Evolutionary conservation across 2,888 invertebrate species (phyloP).

Genomic region (Apantesis nais): DNA sequence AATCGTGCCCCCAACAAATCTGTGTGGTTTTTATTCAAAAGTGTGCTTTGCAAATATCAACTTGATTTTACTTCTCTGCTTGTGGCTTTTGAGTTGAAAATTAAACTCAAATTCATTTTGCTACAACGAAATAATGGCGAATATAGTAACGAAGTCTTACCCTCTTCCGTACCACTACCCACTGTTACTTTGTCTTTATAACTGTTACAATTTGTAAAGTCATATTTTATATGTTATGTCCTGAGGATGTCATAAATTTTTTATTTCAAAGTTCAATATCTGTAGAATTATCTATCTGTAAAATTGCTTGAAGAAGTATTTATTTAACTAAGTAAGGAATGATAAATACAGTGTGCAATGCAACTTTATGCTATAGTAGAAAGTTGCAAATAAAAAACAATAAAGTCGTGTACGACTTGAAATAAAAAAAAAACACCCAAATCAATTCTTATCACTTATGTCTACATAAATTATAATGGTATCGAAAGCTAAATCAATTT

Average conservation of each 20-base stretch:
- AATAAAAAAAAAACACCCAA: slow-evolving; percentile 9
- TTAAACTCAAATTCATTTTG: slow-evolving; percentile 34
- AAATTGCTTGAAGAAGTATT: no score
- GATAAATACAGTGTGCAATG: no score
- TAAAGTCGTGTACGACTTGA: neutral
- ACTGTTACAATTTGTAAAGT: slow-evolving; percentile 49
- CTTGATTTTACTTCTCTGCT: slow-evolving; percentile 24
- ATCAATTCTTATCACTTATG: slow-evolving; percentile 26
- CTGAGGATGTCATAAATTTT: neutral
- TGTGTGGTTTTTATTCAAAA: slow-evolving; percentile 49
- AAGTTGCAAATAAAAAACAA: neutral
- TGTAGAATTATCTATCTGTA: no score
- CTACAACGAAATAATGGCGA: neutral
- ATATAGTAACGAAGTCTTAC: slow-evolving; percentile 24
- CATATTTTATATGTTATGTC: neutral
- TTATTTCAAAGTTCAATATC: no score
- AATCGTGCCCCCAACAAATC: slow-evolving; percentile 59
- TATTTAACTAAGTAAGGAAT: neutral
- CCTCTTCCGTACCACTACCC: slow-evolving; percentile 34
- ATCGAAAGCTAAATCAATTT: slow-evolving; percentile 57
- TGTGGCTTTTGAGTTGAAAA: slow-evolving; percentile 39
- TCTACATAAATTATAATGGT: slow-evolving; percentile 30
- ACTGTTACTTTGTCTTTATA: slow-evolving; percentile 60
- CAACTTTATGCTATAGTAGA: no score
- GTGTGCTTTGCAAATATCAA: slow-evolving; percentile 24